Evolutionary conservation across 2,888 invertebrate species (phyloP), one percentile per base, ranked within the genome.

Genomic region (Aethes cnicana): DNA sequence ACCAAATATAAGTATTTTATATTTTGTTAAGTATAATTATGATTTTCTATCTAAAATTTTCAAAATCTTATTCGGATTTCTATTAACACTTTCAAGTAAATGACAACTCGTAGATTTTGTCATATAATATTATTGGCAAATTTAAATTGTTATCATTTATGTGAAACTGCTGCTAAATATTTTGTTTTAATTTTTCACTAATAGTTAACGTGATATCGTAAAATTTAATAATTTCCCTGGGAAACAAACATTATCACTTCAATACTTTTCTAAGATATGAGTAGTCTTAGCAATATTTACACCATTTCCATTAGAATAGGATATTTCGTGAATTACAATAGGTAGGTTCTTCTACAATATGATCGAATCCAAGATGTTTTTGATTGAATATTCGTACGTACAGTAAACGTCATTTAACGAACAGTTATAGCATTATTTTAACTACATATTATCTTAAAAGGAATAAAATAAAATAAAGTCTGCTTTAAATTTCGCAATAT

Each of bases 261-360:
- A 81, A 81, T 86, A 83, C 64, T 69, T 69, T 68, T 76, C 87
- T 88, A 89, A 80, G 88, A 89, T 89, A 89, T 89, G 88, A 89
- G 84, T 83, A 85, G 75, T 73, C 81, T 81, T 75, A 69, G 56
- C 69, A 73, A 71, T 82, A 85, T 83, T 73, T 84, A 83, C 81
- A 84, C 64, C 63, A 62, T 69, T 64, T 66, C 64, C 61, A 66
- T 60, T 70, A 60, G 56, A 62, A 64, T 64, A 67, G 57, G 62
- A 67, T 66, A 67, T 63, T 63, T 53, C 48, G 59, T 50, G 39
- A 54, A 50, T 50, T 47, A 44, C 26, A 43, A 44, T 46, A 54
- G n/a, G 32, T 41, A 33, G 33, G 16, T 64, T n/a, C 60, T 55
- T 62, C 57, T 59, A 68, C 59, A 57, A 57, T 60, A 64, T 61